These are phyloP conservation scores for Oxycera nigricornis DNA, from an alignment of 2,888 invertebrate genomes.

Conservation along the genomic window DNA sequence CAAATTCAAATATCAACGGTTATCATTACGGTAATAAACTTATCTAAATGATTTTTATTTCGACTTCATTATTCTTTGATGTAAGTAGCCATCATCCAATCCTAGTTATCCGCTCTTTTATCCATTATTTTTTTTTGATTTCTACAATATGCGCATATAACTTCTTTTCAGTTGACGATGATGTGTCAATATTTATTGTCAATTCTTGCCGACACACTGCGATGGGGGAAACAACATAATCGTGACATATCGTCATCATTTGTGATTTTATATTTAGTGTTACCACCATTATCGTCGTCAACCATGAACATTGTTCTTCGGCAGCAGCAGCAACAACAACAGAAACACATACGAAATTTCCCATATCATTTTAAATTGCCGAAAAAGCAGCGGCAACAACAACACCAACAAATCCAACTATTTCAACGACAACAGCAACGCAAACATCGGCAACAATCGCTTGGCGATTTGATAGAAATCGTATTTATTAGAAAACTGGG, in stretches of 20 bases:
- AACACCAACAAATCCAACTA: background rate
- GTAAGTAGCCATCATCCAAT: too few relatives aligned
- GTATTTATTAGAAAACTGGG: background rate
- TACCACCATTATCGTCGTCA: background rate
- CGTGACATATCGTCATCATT: background rate
- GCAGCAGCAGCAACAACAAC: background rate
- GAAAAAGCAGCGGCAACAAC: slow-evolving; percentile 13
- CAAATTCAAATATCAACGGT: too few relatives aligned
- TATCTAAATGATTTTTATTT: too few relatives aligned
- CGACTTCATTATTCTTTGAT: too few relatives aligned
- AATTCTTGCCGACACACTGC: background rate
- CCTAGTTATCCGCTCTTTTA: too few relatives aligned
- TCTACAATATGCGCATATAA: background rate
- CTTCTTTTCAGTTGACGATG: slow-evolving; percentile 17
- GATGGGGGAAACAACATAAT: background rate
- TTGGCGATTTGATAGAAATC: background rate
- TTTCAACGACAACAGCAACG: slow-evolving; percentile 14
- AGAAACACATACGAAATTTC: background rate
- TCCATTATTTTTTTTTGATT: background rate
- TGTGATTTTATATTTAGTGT: slow-evolving; percentile 3
- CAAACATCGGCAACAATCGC: background rate
- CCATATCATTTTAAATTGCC: background rate
- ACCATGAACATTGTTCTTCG: slow-evolving; percentile 24
- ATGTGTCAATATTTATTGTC: too few relatives aligned
- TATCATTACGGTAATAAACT: too few relatives aligned